Evolutionary conservation across 2,797 vertebrate species (phyloP).

Genomic region (Sebastes goodei): DNA sequence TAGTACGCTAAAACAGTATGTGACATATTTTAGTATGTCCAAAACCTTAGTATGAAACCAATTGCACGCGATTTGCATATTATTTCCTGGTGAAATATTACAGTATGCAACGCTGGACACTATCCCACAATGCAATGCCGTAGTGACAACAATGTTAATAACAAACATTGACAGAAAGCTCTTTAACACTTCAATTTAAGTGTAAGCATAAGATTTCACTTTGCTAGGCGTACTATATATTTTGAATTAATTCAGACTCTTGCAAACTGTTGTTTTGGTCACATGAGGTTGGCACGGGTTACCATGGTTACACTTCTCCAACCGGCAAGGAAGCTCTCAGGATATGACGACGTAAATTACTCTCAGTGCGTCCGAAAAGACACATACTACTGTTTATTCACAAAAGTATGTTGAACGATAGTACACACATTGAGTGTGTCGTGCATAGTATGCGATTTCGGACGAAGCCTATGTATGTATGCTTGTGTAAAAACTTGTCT

Average conservation of each 20-base stretch:
- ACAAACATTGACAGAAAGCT: too few species aligned
- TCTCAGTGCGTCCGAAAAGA: neutral
- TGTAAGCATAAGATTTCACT: neutral
- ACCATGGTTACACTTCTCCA: neutral
- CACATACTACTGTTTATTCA: neutral
- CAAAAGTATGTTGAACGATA: neutral
- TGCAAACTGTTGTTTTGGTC: neutral
- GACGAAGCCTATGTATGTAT: neutral
- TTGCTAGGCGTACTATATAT: neutral
- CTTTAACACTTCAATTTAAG: neutral
- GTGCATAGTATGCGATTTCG: neutral
- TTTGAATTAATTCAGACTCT: too few species aligned
- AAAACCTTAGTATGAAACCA: neutral
- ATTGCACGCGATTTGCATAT: neutral
- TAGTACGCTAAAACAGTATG: neutral
- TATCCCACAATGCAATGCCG: neutral
- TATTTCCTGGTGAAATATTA: neutral
- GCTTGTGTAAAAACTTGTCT: neutral
- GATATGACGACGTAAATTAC: rapidly evolving
- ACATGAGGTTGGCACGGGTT: neutral
- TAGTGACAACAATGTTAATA: neutral
- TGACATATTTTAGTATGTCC: too few species aligned
- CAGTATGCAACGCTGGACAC: neutral
- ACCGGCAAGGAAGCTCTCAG: neutral
- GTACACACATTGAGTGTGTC: neutral